Percentiles rank a stretch among this genome's conserved stretches.
Conservation (phyloP, 2,888 invertebrate genomes). For the Nemoura dubitans region DNA sequence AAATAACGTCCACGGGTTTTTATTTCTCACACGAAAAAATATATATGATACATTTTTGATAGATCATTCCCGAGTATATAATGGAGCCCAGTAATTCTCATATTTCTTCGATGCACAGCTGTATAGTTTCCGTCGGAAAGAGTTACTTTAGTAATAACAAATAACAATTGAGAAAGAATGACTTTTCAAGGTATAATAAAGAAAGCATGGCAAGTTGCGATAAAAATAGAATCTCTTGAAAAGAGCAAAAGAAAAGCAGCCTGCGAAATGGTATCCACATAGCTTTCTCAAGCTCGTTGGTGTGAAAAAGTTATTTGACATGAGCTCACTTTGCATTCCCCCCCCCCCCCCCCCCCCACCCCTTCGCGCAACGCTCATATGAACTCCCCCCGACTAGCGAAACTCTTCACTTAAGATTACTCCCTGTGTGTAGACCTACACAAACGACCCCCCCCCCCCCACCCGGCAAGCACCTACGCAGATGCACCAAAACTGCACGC, state of each 20-base stretch:
- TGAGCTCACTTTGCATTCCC: conserved; percentile 31
- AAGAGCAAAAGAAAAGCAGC: conserved; percentile 19
- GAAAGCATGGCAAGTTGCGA: conserved; percentile 35
- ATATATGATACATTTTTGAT: neutral
- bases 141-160: neutral
- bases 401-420: conserved; percentile 38
- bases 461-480: neutral
- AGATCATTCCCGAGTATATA: neutral
- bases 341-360: neutral
- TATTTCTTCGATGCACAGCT: neutral
- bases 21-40: neutral
- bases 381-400: neutral
- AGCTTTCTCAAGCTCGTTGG: neutral
- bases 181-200: neutral
- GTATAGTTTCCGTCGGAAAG: neutral
- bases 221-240: conserved; percentile 33
- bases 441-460: neutral
- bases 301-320: conserved; percentile 41
- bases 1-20: neutral
- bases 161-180: conserved; percentile 19
- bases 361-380: too few relatives aligned
- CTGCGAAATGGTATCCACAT: neutral
- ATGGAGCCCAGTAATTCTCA: neutral
- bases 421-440: conserved; percentile 1
- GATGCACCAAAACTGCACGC: neutral